Base-by-base conservation (phyloP, 2,113 vertebrate species). In the Cryptotis parvus region DNA sequence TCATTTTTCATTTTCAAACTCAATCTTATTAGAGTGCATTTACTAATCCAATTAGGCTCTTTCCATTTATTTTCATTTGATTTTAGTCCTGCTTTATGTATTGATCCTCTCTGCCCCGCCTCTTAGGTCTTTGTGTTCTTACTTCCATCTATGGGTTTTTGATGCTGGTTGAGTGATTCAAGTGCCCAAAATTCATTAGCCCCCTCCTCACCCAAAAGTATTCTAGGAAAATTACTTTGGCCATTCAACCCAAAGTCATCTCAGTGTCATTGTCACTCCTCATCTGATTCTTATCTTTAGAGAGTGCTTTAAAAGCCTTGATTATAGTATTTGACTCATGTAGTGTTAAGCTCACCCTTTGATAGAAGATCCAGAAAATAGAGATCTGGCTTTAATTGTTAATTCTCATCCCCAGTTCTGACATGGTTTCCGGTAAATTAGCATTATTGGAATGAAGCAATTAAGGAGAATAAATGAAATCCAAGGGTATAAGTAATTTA, bases 391-490 rank as follows among this genome's bases (percentile, higher is more conserved):
- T 37, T 10, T 52, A 45, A 20, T 86, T 43, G 16, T 63, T 80
- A 55, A 16, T 6, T 76, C 1, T 18, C 26, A 8, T 6, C 2
- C 43, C 52, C 49, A 37, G 43, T 35, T 31, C 49, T 75, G 24
- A n/a, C 85, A 81, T 8, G 6, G 14, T 15, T 3, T 68, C 41
- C 82, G 69, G 9, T 82, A 37, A 55, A 70, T 80, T 84, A n/a
- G n/a, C 84, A 89, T 70, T 16, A 3, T 81, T 55, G 41, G 33
- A 49, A 49, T 72, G 74, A 92, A 91, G 75, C 37, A 87, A 82
- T 43, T 33, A 91, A 77, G 29, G 65, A 78, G 82, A 70, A 79
- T 65, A 43, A 84, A 88, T 72, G 37, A 72, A 63, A 58, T 94
- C 22, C 15, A 18, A 65, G 41, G 6, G 9, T 58, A 27, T 61